A percentile compares a stretch with the other conserved stretches of the same genome.
Evolutionary conservation across 2,888 invertebrate species (phyloP).

Genomic region (Rhagonycha lutea): DNA sequence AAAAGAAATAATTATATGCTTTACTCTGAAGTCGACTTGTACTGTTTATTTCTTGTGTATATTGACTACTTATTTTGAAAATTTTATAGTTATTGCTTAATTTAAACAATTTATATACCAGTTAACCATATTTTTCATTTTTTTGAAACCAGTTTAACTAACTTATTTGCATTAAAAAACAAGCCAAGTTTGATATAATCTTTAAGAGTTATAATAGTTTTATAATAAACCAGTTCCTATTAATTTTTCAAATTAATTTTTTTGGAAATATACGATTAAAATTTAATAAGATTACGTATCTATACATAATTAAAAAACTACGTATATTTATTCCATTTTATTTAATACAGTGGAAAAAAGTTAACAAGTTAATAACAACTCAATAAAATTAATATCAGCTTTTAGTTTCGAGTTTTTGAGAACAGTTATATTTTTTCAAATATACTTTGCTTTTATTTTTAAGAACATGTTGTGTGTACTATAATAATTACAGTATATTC

Average conservation of each 20-base stretch:
- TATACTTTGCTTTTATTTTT: too few species aligned
- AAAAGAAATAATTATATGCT: not conserved
- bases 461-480: too few species aligned
- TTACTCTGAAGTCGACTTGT: not conserved
- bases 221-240: not conserved
- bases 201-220: not conserved
- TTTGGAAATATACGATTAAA: not conserved
- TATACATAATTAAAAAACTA: not conserved
- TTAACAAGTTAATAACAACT: too few species aligned
- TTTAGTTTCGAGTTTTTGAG: too few species aligned
- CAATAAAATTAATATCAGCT: too few species aligned
- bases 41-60: not conserved
- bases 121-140: not conserved
- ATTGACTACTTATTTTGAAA: not conserved
- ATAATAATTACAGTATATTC: too few species aligned
- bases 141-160: not conserved
- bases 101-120: not conserved
- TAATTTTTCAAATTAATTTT: not conserved
- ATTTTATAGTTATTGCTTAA: conserved; percentile 3
- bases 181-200: not conserved
- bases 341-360: not conserved
- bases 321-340: not conserved
- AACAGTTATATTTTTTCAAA: too few species aligned
- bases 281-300: not conserved
- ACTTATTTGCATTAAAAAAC: not conserved